Evolutionary conservation across 2,888 invertebrate species (phyloP).

Genomic region (Germaria angustata): DNA sequence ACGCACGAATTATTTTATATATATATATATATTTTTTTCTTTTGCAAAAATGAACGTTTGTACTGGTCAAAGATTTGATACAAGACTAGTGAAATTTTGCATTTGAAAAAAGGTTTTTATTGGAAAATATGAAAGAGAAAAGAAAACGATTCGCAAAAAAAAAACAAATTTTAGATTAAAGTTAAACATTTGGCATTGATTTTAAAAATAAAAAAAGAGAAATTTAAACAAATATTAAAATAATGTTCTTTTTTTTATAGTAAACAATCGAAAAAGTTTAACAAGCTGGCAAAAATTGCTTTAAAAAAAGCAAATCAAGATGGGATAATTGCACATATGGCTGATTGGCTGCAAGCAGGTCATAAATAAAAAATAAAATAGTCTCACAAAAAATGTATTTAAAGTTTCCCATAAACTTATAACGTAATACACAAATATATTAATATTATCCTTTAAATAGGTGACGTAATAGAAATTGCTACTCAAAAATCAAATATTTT

Average conservation of each 20-base stretch:
- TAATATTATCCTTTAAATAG: too few relatives aligned
- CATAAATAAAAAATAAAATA: too few relatives aligned
- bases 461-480: too few relatives aligned
- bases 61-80: constrained; percentile 49
- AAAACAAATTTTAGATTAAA: constrained; percentile 12
- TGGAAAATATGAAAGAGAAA: neutral
- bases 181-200: neutral
- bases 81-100: constrained; percentile 49
- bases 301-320: neutral
- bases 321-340: too few relatives aligned
- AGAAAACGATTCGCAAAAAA: neutral
- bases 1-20: constrained; percentile 20
- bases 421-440: too few relatives aligned
- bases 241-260: constrained; percentile 18
- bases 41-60: constrained; percentile 41
- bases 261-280: constrained; percentile 19
- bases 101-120: constrained; percentile 51
- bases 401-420: too few relatives aligned
- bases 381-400: too few relatives aligned
- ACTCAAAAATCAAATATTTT: too few relatives aligned
- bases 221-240: neutral
- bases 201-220: neutral
- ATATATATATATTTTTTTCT: too few relatives aligned
- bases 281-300: neutral
- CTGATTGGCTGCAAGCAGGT: too few relatives aligned